A percentile compares a stretch with the other conserved stretches of the same genome.
These are phyloP conservation scores for Acrossocheilus fasciatus DNA, from an alignment of 2,797 vertebrate genomes.

Conservation along the genomic window DNA sequence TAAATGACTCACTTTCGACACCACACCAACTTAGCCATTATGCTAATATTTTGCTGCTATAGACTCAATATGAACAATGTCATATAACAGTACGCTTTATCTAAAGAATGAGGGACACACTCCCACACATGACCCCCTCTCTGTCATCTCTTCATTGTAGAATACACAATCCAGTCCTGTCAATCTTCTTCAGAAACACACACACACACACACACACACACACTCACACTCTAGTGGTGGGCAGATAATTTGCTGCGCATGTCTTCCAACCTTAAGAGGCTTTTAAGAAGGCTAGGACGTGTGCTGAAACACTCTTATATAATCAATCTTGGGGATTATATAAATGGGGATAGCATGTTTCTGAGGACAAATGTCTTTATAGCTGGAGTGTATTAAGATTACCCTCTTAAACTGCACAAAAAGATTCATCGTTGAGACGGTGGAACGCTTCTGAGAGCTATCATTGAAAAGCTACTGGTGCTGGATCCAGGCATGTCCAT, in stretches of 20 bases:
- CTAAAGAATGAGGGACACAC: constrained; percentile 71
- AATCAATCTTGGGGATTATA: constrained; percentile 43
- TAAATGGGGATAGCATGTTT: constrained; percentile 36
- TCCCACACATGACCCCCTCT: constrained; percentile 65
- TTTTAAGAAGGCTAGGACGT: constrained; percentile 32
- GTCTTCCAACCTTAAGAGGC: constrained; percentile 42
- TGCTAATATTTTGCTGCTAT: neutral
- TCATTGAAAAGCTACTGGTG: neutral
- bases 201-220: neutral
- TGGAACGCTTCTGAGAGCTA: neutral
- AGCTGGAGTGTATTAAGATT: constrained; percentile 26
- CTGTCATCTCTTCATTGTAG: neutral
- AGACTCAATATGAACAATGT: neutral
- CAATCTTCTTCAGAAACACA: constrained; percentile 68
- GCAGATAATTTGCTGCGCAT: constrained; percentile 28
- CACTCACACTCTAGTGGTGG: neutral
- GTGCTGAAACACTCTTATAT: constrained; percentile 44
- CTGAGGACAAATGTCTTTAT: constrained; percentile 23
- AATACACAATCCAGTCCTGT: constrained; percentile 72
- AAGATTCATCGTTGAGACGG: neutral
- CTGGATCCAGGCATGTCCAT: neutral
- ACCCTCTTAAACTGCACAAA: constrained; percentile 1
- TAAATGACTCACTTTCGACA: neutral
- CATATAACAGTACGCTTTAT: neutral
- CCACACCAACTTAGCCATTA: neutral